Conservation (phyloP, 1,140 invertebrate species). For the Bilobella aurantiaca region DNA sequence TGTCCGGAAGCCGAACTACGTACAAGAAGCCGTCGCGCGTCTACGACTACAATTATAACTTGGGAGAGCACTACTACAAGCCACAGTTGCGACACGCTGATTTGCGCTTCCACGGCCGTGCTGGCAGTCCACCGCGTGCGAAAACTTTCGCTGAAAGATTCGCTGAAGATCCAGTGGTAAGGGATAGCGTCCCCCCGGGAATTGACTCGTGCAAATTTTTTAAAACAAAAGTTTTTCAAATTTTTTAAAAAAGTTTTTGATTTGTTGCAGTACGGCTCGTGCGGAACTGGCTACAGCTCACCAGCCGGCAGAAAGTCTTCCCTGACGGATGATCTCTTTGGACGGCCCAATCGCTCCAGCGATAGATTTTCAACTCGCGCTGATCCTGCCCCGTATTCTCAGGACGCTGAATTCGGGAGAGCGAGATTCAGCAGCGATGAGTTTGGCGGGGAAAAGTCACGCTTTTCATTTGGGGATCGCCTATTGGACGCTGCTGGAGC, state of each 20-base stretch:
- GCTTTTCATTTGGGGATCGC: slow-evolving; percentile 20
- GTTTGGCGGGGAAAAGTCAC: neutral
- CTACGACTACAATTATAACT: slow-evolving; percentile 29
- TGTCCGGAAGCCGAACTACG: slow-evolving; percentile 10
- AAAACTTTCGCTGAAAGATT: slow-evolving; percentile 31
- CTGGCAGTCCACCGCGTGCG: slow-evolving; percentile 20
- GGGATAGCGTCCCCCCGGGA: too few species aligned
- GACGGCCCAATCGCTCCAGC: neutral
- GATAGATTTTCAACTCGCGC: slow-evolving; percentile 4
- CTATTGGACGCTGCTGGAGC: slow-evolving; percentile 25
- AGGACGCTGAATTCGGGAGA: slow-evolving; percentile 5
- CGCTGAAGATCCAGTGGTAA: slow-evolving; percentile 24
- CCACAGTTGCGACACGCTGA: slow-evolving; percentile 27
- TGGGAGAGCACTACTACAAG: slow-evolving; percentile 28
- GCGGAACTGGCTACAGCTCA: neutral
- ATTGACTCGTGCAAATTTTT: neutral
- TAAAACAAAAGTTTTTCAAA: neutral
- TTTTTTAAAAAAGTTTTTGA: neutral
- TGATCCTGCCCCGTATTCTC: neutral
- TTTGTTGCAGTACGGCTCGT: neutral
- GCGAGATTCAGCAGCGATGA: neutral
- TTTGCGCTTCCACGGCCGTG: slow-evolving; percentile 9
- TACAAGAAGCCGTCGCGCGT: slow-evolving; percentile 21
- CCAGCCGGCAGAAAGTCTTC: neutral
- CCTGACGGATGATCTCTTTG: slow-evolving; percentile 9